A percentile compares a stretch with the other conserved stretches of the same genome.
phyloP scores from a whole-genome alignment of 2,797 vertebrate species.

The Enteromius paludinosus region DNA sequence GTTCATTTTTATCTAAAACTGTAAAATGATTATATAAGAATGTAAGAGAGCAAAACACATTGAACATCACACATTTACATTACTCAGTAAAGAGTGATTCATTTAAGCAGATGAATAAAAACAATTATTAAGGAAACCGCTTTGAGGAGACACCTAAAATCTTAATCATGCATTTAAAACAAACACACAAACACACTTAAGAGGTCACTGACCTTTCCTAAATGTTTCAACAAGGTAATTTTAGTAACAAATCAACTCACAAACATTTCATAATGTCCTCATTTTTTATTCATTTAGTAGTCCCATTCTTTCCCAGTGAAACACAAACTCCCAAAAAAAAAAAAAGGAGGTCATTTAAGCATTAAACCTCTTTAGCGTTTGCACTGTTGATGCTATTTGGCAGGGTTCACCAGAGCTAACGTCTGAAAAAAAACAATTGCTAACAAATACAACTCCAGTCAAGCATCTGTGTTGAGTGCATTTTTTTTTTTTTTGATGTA shows the following conservation, averaged over 20 bases:
- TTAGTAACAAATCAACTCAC: constrained; percentile 35
- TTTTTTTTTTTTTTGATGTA: constrained; percentile 15
- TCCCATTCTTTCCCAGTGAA: constrained; percentile 33
- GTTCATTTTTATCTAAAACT: neutral
- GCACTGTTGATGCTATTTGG: constrained; percentile 1
- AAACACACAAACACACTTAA: neutral
- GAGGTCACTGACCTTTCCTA: neutral
- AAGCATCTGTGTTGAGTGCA: constrained; percentile 3
- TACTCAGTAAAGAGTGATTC: neutral
- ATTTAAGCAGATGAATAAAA: neutral
- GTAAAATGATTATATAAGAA: neutral
- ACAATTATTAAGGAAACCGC: neutral
- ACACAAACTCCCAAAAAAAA: constrained; percentile 30
- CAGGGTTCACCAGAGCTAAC: constrained; percentile 12
- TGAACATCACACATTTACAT: neutral
- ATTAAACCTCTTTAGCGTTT: constrained; percentile 22
- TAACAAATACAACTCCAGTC: constrained; percentile 16
- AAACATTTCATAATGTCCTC: neutral
- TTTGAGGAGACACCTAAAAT: neutral
- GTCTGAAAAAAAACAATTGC: constrained; percentile 4
- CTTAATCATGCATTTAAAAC: neutral
- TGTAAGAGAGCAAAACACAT: neutral
- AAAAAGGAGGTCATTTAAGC: neutral
- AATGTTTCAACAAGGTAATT: neutral
- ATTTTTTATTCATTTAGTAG: constrained; percentile 48